phyloP scores from a whole-genome alignment of 2,888 invertebrate genomes.

The Zeuzera pyrina region DNA sequence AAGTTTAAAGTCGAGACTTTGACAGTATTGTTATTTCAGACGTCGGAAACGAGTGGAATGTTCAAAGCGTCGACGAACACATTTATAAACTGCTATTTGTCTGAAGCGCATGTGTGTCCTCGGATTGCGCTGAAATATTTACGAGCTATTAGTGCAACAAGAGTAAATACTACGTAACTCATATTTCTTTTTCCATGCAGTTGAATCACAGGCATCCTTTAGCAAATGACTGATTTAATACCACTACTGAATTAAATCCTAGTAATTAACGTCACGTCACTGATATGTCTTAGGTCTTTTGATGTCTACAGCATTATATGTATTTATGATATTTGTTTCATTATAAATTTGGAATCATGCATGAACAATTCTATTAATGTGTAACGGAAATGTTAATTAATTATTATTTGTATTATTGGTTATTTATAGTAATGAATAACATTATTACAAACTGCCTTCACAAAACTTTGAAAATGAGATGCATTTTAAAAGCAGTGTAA shows the following conservation, averaged over 20 bases:
- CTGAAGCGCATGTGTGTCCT: conserved; percentile 51
- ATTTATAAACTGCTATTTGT: conserved; percentile 57
- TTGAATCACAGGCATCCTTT: conserved; percentile 38
- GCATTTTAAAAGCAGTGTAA: too few species aligned
- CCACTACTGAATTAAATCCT: conserved; percentile 35
- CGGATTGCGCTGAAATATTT: conserved; percentile 60
- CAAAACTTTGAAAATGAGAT: too few species aligned
- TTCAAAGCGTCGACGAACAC: conserved; percentile 50
- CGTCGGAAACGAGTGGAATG: conserved; percentile 58
- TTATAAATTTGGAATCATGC: conserved; percentile 11
- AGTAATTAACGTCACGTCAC: conserved; percentile 35
- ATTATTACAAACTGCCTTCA: too few species aligned
- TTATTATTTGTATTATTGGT: background rate
- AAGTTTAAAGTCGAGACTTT: conserved; percentile 34
- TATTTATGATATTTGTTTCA: conserved; percentile 10
- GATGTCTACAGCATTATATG: conserved; percentile 22
- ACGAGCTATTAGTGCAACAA: conserved; percentile 65
- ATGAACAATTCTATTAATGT: conserved; percentile 6
- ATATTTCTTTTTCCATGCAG: conserved; percentile 25
- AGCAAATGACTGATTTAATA: conserved; percentile 58
- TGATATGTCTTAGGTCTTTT: conserved; percentile 25
- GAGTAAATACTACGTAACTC: conserved; percentile 38
- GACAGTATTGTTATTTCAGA: conserved; percentile 64
- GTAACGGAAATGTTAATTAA: background rate
- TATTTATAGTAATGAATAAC: background rate